A percentile compares a stretch with the other conserved stretches of the same genome.
Conservation (phyloP, 1,140 invertebrate species). For the Asbolus verrucosus region DNA sequence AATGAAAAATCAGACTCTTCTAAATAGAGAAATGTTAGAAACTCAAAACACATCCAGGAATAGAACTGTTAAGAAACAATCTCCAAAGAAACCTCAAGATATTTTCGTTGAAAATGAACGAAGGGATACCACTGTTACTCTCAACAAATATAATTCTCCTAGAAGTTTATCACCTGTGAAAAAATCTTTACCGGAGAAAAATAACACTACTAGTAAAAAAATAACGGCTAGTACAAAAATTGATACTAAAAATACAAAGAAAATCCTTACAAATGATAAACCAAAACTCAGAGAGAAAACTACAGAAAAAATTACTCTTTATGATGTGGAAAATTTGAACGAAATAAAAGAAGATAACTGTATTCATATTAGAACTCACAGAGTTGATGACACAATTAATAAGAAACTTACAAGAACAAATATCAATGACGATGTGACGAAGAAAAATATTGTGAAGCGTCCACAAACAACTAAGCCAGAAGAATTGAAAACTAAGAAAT, state of each 20-base stretch:
- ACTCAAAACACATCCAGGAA: conserved; percentile 24
- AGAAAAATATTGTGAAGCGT: conserved; percentile 30
- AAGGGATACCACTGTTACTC: conserved; percentile 8
- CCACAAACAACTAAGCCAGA: conserved; percentile 11
- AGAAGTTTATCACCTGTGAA: conserved; percentile 34
- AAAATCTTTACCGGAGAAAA: conserved; percentile 45
- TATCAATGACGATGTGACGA: conserved; percentile 46
- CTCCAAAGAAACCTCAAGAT: conserved; percentile 19
- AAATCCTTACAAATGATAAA: conserved; percentile 49
- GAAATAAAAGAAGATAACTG: conserved; percentile 49
- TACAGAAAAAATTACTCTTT: conserved; percentile 45
- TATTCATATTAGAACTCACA: conserved; percentile 53
- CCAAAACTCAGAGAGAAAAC: conserved; percentile 43
- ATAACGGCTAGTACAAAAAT: conserved; percentile 27
- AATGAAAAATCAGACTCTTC: conserved; percentile 48
- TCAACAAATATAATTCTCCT: conserved; percentile 5
- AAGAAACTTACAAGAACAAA: conserved; percentile 48
- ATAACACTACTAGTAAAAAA: neutral
- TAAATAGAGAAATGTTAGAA: conserved; percentile 49
- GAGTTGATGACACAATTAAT: conserved; percentile 55
- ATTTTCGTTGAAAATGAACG: conserved; percentile 43
- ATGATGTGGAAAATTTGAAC: conserved; percentile 49
- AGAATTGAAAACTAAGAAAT: conserved; percentile 33
- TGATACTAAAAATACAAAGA: conserved; percentile 14
- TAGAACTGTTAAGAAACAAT: conserved; percentile 56